Base-by-base conservation (phyloP, 2,888 invertebrate genomes). In the Morpho achilles region DNA sequence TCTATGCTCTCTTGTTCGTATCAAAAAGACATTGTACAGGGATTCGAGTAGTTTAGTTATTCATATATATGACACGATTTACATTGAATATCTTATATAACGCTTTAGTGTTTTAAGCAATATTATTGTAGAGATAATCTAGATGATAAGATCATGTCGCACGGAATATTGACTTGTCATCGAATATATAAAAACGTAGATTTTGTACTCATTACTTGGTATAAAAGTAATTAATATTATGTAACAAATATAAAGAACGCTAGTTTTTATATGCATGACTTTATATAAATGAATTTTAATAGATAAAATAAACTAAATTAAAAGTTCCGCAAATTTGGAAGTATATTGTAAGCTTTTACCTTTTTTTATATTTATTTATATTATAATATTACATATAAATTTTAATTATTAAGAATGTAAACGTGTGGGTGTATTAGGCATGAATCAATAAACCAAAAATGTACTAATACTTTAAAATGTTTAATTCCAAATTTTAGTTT, bases 1-100 rank as follows among this genome's bases (percentile, higher is more conserved):
- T 53, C 4, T 64, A 62, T 64, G 71, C 72, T 73, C 72, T 72
- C 70, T 72, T 61, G 62, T 67, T 69, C 72, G 73, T 79, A 69
- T 73, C 74, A 78, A 80, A 66, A 84, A 84, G 77, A 84, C 81
- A 81, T 82, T 80, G 70, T 86, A 83, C 83, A 83, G 82, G 82
- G 83, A 69, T 74, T 58, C 43, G 56, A 58, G 53, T 63, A 57
- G 57, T 63, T 61, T 50, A 61, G 48, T 60, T 55, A 59, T 47
- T 55, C 46, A 46, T 59, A 54, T 50, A 53, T 50, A 47, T 44
- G 50, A 39, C 43, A 58, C 46, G 16, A 53, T 32, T 56, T 47
- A 56, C 52, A 52, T 49, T 62, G 56, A 53, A 56, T 32, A 52
- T 56, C 44, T 55, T 59, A 52, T 40, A 51, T 64, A 64, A 56